Conservation (phyloP, 1,140 invertebrate genomes). For the Microvelia longipes region DNA sequence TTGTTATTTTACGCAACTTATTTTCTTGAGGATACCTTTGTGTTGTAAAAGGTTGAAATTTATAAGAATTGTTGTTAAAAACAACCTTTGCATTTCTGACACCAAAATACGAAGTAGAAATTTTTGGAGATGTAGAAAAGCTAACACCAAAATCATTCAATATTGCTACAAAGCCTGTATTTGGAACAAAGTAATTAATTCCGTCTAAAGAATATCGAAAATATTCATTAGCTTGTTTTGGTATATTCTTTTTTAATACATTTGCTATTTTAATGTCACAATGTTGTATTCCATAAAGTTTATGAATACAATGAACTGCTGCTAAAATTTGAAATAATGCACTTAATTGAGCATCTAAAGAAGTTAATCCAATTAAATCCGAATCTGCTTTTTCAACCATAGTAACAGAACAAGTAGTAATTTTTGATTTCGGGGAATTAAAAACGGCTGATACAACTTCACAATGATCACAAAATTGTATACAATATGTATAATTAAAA, state of each 20-base stretch:
- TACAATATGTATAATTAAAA: background rate
- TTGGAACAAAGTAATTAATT: background rate
- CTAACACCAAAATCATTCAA: background rate
- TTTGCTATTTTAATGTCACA: background rate
- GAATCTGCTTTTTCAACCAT: background rate
- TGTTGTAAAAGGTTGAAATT: background rate
- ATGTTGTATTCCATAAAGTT: background rate
- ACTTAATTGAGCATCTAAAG: background rate
- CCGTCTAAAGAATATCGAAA: background rate
- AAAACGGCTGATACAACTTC: background rate
- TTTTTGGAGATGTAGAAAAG: background rate
- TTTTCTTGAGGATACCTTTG: background rate
- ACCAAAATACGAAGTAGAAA: background rate
- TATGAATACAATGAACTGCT: background rate
- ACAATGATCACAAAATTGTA: background rate
- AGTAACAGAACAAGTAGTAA: background rate
- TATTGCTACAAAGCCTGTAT: background rate
- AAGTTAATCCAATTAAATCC: background rate
- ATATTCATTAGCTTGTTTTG: background rate
- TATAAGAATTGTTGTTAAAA: background rate
- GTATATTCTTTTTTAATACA: background rate
- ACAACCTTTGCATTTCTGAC: background rate
- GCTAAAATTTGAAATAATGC: background rate
- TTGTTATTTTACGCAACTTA: background rate
- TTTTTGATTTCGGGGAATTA: background rate